Percentiles rank a stretch among this genome's conserved stretches.
These are phyloP conservation scores for Drosophila cracens DNA, from an alignment of 2,888 invertebrate genomes.

Conservation along the genomic window DNA sequence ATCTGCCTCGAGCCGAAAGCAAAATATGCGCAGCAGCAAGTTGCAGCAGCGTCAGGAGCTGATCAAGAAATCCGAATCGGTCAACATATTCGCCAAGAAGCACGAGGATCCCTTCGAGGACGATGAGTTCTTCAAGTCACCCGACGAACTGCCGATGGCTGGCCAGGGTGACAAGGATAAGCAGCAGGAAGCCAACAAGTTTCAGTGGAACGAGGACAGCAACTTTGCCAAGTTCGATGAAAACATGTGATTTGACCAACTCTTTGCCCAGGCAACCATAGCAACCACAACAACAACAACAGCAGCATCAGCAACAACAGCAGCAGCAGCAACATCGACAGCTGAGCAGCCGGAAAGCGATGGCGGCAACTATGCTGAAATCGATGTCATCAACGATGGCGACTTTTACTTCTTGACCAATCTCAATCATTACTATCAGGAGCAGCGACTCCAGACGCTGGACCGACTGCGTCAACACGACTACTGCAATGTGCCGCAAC, in stretches of 20 bases:
- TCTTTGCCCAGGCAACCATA: conserved; percentile 71
- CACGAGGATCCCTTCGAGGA: conserved; percentile 96
- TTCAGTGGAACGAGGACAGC: conserved; percentile 83
- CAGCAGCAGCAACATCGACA: conserved; percentile 32
- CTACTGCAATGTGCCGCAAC: conserved; percentile 60
- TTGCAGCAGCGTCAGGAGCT: conserved; percentile 87
- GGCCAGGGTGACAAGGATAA: conserved; percentile 31
- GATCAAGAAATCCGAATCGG: conserved; percentile 94
- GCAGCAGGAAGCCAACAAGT: conserved; percentile 56
- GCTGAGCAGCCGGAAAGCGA: conserved; percentile 38
- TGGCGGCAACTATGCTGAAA: conserved; percentile 76
- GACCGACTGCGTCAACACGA: conserved; percentile 44
- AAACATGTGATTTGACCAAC: conserved; percentile 85
- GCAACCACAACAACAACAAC: background rate
- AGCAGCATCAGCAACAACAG: conserved; percentile 31
- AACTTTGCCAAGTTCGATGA: conserved; percentile 86
- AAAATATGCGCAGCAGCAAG: conserved; percentile 83
- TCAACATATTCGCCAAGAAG: conserved; percentile 94
- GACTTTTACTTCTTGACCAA: conserved; percentile 80
- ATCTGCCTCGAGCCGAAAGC: conserved; percentile 66
- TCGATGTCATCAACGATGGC: conserved; percentile 76
- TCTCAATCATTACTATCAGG: conserved; percentile 80
- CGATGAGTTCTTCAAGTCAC: conserved; percentile 91
- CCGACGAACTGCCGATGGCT: conserved; percentile 49
- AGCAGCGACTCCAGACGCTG: conserved; percentile 59